Conservation (phyloP, 2,113 vertebrate species). For the Tinamus guttatus region DNA sequence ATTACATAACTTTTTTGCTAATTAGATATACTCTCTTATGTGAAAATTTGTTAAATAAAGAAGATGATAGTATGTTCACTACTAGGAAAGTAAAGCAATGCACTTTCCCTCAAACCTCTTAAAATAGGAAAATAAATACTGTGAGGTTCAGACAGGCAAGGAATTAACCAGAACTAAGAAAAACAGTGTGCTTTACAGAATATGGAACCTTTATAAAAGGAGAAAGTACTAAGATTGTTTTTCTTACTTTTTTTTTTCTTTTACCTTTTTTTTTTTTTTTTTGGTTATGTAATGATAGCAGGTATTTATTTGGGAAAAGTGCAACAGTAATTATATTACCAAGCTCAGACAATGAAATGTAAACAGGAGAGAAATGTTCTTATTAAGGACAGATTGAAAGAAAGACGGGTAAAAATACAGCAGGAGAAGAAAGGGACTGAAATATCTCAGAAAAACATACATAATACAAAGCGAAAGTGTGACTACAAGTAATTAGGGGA, state of each 20-base stretch:
- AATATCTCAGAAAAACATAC: not conserved
- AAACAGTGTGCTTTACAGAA: not conserved
- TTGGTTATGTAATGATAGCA: not conserved
- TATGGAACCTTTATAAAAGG: not conserved
- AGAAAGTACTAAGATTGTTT: not conserved
- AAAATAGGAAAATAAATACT: not conserved
- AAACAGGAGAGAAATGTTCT: not conserved
- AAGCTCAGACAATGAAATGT: not conserved
- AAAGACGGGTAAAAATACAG: not conserved
- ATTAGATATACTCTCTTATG: not conserved
- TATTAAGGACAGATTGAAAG: not conserved
- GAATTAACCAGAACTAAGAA: not conserved
- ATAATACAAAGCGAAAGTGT: fast-evolving
- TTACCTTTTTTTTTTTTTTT: not conserved
- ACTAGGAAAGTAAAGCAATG: not conserved
- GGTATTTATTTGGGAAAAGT: not conserved
- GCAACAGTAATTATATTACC: not conserved
- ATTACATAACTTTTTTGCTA: not conserved
- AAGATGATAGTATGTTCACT: not conserved
- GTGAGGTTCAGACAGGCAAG: not conserved
- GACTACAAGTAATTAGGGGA: not conserved
- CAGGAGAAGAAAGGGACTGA: not conserved
- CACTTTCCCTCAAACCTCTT: not conserved
- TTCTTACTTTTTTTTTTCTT: not conserved
- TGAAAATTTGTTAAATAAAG: not conserved